phyloP scores from a whole-genome alignment of 2,797 vertebrate species.

The Tapirus indicus region DNA sequence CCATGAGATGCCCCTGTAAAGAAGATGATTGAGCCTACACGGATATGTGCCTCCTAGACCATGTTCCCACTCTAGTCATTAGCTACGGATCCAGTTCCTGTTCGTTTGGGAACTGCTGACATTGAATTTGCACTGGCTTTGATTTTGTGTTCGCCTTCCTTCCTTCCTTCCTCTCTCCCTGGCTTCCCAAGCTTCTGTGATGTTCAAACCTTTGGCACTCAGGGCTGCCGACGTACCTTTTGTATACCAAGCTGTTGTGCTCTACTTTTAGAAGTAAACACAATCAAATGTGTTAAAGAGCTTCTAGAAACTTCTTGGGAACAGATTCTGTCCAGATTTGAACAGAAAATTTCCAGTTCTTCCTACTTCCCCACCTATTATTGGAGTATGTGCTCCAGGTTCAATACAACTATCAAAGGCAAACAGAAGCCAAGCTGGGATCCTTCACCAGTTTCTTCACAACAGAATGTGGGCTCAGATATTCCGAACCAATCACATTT shows the following conservation, averaged over 20 bases:
- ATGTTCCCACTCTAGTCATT: background rate
- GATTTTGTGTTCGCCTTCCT: background rate
- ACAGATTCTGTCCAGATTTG: background rate
- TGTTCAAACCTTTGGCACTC: background rate
- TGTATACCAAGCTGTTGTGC: background rate
- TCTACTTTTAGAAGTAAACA: conserved; percentile 56
- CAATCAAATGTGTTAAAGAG: background rate
- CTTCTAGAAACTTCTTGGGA: background rate
- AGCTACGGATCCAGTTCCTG: background rate
- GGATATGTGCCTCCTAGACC: fast-evolving
- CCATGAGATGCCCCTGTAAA: background rate
- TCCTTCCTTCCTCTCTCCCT: background rate
- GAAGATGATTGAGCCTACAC: fast-evolving
- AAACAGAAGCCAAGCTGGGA: background rate
- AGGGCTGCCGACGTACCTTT: conserved; percentile 15
- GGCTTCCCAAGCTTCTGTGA: conserved; percentile 1
- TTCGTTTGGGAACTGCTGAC: background rate
- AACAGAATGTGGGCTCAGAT: background rate
- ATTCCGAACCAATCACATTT: background rate
- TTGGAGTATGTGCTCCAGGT: background rate
- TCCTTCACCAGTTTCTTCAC: background rate
- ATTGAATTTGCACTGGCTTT: conserved; percentile 15
- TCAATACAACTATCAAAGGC: background rate
- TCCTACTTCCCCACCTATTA: background rate
- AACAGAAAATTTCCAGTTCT: background rate